Evolutionary conservation across 2,888 invertebrate genomes (phyloP).

Genomic region (Pammene fasciana): DNA sequence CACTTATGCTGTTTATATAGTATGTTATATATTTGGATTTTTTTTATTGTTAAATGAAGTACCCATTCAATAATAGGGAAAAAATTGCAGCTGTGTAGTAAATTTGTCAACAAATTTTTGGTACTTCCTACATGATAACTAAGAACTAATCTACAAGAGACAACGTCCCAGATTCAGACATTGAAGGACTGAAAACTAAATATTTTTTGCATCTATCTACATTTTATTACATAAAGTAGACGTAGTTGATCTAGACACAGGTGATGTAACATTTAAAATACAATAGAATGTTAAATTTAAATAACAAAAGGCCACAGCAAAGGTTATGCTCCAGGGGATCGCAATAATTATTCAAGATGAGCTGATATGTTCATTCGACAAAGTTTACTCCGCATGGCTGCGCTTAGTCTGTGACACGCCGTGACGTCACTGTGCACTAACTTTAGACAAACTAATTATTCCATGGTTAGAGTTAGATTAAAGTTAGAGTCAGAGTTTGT

Average conservation of each 20-base stretch:
- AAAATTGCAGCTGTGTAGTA: too few species aligned
- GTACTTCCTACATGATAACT: too few species aligned
- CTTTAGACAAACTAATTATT: slow-evolving; percentile 30
- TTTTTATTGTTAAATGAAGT: too few species aligned
- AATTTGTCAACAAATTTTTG: too few species aligned
- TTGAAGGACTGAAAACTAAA: too few species aligned
- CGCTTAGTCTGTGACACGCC: background rate
- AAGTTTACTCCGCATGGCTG: slow-evolving; percentile 21
- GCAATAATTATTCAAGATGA: slow-evolving; percentile 32
- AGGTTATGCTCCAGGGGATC: background rate
- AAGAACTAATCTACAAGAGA: too few species aligned
- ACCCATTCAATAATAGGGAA: too few species aligned
- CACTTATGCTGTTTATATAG: background rate
- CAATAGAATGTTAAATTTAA: background rate
- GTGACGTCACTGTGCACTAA: slow-evolving; percentile 15
- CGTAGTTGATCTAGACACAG: background rate
- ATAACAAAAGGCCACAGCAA: background rate
- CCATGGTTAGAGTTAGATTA: slow-evolving; percentile 2
- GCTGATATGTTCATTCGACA: slow-evolving; percentile 14
- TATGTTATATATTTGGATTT: too few species aligned
- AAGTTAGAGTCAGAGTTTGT: slow-evolving; percentile 2
- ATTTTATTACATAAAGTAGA: too few species aligned
- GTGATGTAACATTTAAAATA: slow-evolving; percentile 1
- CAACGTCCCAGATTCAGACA: too few species aligned
- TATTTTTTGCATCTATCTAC: too few species aligned